A percentile compares a stretch with the other conserved stretches of the same genome.
Evolutionary conservation across 2,113 vertebrate species (phyloP).

Genomic region (Carlito syrichta): DNA sequence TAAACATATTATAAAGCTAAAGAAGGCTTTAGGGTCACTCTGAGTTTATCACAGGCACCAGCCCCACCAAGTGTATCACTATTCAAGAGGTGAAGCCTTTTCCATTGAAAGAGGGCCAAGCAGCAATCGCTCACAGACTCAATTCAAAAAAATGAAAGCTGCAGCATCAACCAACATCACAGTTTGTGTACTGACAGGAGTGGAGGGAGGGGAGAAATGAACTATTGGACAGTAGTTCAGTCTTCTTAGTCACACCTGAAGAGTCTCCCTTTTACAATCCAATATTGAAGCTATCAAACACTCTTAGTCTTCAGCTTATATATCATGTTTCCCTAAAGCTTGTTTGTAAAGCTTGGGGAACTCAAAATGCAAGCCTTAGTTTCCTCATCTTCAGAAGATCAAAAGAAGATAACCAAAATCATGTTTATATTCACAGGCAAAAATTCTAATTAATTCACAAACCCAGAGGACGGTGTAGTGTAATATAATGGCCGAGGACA

Average conservation of each 20-base stretch:
- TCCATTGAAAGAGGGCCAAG: not conserved
- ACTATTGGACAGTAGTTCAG: not conserved
- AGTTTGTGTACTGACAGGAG: not conserved
- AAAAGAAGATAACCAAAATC: slow-evolving; percentile 13
- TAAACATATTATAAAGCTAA: not conserved
- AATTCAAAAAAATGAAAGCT: not conserved
- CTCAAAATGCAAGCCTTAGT: not conserved
- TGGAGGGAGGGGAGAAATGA: too few relatives aligned
- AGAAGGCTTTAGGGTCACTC: not conserved
- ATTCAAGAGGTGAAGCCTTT: not conserved
- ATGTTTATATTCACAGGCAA: not conserved
- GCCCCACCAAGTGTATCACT: not conserved
- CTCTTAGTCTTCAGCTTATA: not conserved
- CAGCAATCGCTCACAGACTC: not conserved
- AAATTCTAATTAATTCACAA: slow-evolving; percentile 37
- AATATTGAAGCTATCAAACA: not conserved
- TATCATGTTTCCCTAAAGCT: not conserved
- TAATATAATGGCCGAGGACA: slow-evolving; percentile 2
- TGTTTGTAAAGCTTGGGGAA: slow-evolving; percentile 23
- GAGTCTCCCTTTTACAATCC: slow-evolving; percentile 13
- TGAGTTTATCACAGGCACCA: not conserved
- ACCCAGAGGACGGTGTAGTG: not conserved
- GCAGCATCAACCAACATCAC: not conserved
- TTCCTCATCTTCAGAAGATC: not conserved
- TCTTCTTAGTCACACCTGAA: not conserved